phyloP scores from a whole-genome alignment of 2,797 vertebrate genomes.

The Acrocephalus scirpaceus region DNA sequence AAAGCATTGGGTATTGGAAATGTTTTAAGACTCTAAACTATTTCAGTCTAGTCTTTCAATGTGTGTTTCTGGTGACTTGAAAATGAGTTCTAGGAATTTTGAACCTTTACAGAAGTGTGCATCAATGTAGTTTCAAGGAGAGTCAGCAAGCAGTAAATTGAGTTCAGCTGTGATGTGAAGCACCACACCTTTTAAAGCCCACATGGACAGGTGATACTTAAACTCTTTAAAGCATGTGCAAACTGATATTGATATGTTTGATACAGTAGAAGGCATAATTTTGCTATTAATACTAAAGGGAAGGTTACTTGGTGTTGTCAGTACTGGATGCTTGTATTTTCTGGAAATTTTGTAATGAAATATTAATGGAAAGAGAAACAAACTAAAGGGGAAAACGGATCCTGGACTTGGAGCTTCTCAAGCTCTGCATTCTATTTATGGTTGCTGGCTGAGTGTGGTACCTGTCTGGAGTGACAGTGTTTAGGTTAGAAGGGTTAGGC shows the following conservation, averaged over 20 bases:
- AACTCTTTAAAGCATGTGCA: neutral
- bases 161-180: neutral
- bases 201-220: neutral
- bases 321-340: neutral
- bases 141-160: neutral
- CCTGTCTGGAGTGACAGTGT: neutral
- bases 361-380: neutral
- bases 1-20: neutral
- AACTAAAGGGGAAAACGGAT: neutral
- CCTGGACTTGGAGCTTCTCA: neutral
- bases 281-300: neutral
- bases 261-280: neutral
- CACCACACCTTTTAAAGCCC: neutral
- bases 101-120: neutral
- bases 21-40: neutral
- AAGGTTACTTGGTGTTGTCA: neutral
- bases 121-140: neutral
- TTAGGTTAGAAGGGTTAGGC: conserved; percentile 23
- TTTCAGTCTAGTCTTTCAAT: neutral
- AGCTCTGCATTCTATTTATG: neutral
- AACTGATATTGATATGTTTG: neutral
- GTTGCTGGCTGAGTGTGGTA: neutral
- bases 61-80: neutral
- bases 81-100: neutral
- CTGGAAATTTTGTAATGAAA: neutral